Percentiles rank a stretch among this genome's conserved stretches.
Evolutionary conservation across 2,888 invertebrate genomes (phyloP).

Genomic region (Sesamia inferens): DNA sequence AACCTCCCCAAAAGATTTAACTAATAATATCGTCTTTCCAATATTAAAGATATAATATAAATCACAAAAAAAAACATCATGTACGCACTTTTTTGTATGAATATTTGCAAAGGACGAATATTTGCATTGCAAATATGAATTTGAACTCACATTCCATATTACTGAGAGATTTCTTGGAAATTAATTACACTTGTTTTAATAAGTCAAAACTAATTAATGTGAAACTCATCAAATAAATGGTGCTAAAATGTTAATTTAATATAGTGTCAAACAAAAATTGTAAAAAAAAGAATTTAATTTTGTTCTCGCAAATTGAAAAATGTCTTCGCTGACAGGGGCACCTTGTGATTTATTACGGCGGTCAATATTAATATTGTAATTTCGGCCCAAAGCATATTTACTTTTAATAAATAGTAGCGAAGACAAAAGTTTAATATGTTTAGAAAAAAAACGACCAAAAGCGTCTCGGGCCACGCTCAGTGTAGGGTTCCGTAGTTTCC

Average conservation of each 20-base stretch:
- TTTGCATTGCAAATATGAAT: conserved; percentile 41
- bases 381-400: no score
- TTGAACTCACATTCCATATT: conserved; percentile 21
- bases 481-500: no score
- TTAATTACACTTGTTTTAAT: conserved; percentile 28
- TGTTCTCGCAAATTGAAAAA: conserved; percentile 29
- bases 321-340: conserved; percentile 23
- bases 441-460: no score
- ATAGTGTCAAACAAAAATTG: conserved; percentile 15
- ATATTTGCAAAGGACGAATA: conserved; percentile 44
- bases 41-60: conserved; percentile 11
- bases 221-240: conserved; percentile 23
- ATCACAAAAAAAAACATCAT: conserved; percentile 16
- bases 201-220: conserved; percentile 32
- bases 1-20: no score
- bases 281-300: conserved; percentile 15
- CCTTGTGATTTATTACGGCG: conserved; percentile 15
- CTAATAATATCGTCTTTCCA: not conserved
- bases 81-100: conserved; percentile 10
- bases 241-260: conserved; percentile 30
- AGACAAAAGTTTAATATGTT: no score
- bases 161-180: conserved; percentile 25
- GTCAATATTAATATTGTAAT: not conserved
- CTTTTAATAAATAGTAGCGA: no score
- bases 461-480: no score